These are phyloP conservation scores for Tanypteryx hageni DNA, from an alignment of 2,888 invertebrate species.

Conservation along the genomic window DNA sequence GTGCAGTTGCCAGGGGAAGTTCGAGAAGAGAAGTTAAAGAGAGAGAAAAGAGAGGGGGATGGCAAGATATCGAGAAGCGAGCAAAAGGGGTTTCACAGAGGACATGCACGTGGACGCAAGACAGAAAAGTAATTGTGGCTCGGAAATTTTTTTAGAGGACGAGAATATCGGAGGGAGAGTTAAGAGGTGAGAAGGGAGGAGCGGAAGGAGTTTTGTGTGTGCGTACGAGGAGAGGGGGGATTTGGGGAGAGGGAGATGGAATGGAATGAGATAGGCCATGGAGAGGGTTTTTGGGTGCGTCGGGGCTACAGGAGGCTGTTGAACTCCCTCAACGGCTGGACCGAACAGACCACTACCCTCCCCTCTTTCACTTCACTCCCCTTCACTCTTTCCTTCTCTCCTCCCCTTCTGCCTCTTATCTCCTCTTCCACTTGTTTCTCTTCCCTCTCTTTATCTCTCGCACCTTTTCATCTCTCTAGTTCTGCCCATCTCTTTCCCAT, in stretches of 20 bases:
- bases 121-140: not conserved
- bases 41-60: not conserved
- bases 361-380: not conserved
- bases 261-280: slow-evolving; percentile 20
- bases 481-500: not conserved
- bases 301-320: slow-evolving; percentile 54
- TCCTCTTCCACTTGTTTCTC: not conserved
- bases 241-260: not conserved
- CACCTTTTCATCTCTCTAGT: not conserved
- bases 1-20: not conserved
- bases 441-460: not conserved
- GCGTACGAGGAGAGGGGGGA: not conserved
- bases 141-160: too few relatives aligned
- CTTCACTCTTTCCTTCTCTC: not conserved
- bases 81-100: not conserved
- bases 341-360: not conserved
- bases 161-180: not conserved
- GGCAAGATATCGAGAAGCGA: not conserved
- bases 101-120: not conserved
- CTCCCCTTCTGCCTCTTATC: not conserved
- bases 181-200: not conserved
- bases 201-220: not conserved
- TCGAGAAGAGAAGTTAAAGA: not conserved
- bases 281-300: slow-evolving; percentile 56
- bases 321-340: slow-evolving; percentile 18